A percentile compares a stretch with the other conserved stretches of the same genome.
These are phyloP conservation scores for Ariolimax columbianus DNA, from an alignment of 2,888 invertebrate genomes.

Conservation along the genomic window DNA sequence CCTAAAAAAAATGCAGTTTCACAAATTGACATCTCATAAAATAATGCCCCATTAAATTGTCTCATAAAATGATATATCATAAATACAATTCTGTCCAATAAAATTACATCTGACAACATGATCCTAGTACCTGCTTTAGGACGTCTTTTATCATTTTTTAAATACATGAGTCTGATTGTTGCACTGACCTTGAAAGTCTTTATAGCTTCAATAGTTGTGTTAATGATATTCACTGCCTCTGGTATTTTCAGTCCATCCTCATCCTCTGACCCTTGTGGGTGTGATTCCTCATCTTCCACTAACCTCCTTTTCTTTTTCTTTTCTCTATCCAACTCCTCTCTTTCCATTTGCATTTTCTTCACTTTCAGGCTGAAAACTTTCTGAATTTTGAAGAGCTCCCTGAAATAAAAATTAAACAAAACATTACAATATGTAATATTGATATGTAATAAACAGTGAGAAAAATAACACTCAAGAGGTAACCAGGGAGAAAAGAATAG, in stretches of 20 bases:
- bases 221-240: conserved; percentile 81
- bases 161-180: background rate
- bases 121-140: no score
- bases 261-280: conserved; percentile 77
- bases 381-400: conserved; percentile 88
- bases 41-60: no score
- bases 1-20: no score
- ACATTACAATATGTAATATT: background rate
- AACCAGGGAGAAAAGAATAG: no score
- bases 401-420: conserved; percentile 66
- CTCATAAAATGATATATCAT: no score
- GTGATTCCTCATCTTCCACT: conserved; percentile 81
- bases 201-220: conserved; percentile 78
- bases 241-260: conserved; percentile 80
- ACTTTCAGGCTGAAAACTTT: conserved; percentile 82
- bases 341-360: conserved; percentile 77
- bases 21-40: no score
- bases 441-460: background rate
- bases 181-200: conserved; percentile 82
- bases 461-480: no score
- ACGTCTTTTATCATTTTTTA: no score
- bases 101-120: no score
- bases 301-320: conserved; percentile 80
- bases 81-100: no score
- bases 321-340: conserved; percentile 75